These are phyloP conservation scores for Lacerta viridis DNA, from an alignment of 2,797 vertebrate genomes.

Conservation along the genomic window DNA sequence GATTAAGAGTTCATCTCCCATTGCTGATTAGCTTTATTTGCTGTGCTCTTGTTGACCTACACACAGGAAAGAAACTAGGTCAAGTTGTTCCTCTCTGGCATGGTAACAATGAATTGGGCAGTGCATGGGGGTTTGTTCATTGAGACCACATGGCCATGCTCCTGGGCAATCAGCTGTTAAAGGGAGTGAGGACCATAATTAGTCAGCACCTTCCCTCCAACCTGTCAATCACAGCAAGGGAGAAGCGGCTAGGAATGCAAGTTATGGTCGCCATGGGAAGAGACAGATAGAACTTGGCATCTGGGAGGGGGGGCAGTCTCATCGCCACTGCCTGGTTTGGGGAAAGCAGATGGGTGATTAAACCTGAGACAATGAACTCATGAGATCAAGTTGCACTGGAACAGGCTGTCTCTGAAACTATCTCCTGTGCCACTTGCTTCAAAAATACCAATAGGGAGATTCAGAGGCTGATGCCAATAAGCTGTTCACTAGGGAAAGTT, in stretches of 20 bases:
- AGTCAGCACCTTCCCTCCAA: constrained; percentile 51
- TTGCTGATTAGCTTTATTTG: constrained; percentile 65
- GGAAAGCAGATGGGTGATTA: not conserved
- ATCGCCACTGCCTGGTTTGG: not conserved
- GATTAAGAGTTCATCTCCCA: constrained; percentile 66
- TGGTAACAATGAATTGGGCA: constrained; percentile 54
- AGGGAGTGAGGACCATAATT: constrained; percentile 64
- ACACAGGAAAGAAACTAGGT: constrained; percentile 76
- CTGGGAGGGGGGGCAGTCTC: not conserved
- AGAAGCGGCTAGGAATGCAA: not conserved
- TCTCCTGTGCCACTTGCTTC: not conserved
- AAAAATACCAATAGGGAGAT: not conserved
- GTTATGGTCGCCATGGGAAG: not conserved
- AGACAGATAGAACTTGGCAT: not conserved
- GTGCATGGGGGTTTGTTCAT: constrained; percentile 44
- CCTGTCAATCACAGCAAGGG: constrained; percentile 40
- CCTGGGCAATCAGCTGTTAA: constrained; percentile 49
- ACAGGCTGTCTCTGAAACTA: not conserved
- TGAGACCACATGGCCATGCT: constrained; percentile 53
- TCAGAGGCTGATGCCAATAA: not conserved
- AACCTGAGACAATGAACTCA: not conserved
- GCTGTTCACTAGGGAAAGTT: not conserved
- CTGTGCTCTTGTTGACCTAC: constrained; percentile 66
- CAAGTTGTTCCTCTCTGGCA: constrained; percentile 74
- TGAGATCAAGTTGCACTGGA: not conserved